phyloP scores from a whole-genome alignment of 2,113 vertebrate genomes.

The Rhynchomys soricoides region DNA sequence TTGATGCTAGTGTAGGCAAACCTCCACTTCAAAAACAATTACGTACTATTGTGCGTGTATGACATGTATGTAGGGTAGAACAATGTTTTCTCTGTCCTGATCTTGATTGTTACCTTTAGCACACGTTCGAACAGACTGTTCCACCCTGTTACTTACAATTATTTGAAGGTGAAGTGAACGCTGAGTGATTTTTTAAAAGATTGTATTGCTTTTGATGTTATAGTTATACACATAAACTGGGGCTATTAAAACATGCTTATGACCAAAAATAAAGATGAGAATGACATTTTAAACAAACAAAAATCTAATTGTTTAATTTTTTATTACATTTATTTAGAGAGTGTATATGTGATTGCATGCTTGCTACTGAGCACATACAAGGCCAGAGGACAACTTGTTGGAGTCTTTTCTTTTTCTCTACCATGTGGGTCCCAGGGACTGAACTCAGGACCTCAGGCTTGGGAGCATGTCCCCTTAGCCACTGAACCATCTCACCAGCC shows the following conservation, averaged over 20 bases:
- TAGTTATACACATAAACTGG: constrained; percentile 21
- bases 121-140: constrained; percentile 26
- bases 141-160: constrained; percentile 52
- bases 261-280: constrained; percentile 68
- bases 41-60: not conserved
- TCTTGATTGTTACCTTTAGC: constrained; percentile 56
- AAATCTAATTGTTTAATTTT: not conserved
- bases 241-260: constrained; percentile 55
- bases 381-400: not conserved
- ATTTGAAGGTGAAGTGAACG: constrained; percentile 32
- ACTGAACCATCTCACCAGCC: not conserved
- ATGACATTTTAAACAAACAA: constrained; percentile 68
- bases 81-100: constrained; percentile 34
- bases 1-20: constrained; percentile 65
- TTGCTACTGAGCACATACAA: not conserved
- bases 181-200: constrained; percentile 52
- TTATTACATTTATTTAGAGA: not conserved
- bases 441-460: not conserved
- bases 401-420: not conserved
- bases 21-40: not conserved
- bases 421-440: not conserved
- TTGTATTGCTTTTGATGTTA: constrained; percentile 56
- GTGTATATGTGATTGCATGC: not conserved
- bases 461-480: not conserved
- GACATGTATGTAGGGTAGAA: not conserved